Evolutionary conservation across 2,797 vertebrate species (phyloP).

Genomic region (Spheniscus humboldti): DNA sequence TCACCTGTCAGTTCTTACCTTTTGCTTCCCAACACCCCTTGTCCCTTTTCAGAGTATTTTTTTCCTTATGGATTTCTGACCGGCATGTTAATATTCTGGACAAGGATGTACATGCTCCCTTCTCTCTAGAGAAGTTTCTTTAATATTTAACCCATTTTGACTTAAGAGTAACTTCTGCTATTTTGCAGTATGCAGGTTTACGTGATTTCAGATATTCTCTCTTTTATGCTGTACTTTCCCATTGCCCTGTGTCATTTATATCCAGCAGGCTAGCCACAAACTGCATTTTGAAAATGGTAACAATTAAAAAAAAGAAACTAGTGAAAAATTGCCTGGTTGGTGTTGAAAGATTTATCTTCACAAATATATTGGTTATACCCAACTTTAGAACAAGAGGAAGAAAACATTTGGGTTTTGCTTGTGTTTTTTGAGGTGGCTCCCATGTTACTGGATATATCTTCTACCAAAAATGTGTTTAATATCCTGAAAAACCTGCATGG

Average conservation of each 20-base stretch:
- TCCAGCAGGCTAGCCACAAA: neutral
- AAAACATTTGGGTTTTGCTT: accelerated
- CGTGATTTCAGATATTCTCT: accelerated
- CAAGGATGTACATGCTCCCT: neutral
- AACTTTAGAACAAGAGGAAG: neutral
- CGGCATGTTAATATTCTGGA: constrained; percentile 47
- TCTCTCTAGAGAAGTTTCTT: constrained; percentile 49
- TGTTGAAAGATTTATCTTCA: neutral
- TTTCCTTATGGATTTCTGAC: constrained; percentile 19
- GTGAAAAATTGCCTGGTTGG: neutral
- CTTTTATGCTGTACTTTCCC: neutral
- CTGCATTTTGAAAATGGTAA: neutral
- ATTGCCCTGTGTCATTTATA: accelerated
- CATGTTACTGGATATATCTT: accelerated
- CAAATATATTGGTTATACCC: accelerated
- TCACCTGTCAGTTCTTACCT: constrained; percentile 59
- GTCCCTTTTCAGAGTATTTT: constrained; percentile 41
- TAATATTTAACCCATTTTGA: constrained; percentile 54
- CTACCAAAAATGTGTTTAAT: neutral
- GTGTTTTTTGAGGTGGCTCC: neutral
- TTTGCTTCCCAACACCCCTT: constrained; percentile 42
- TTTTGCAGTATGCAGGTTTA: neutral
- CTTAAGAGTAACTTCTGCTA: neutral
- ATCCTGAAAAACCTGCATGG: neutral
- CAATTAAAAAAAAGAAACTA: accelerated